These are phyloP conservation scores for Coluber constrictor DNA, from an alignment of 2,797 vertebrate species.

Conservation along the genomic window DNA sequence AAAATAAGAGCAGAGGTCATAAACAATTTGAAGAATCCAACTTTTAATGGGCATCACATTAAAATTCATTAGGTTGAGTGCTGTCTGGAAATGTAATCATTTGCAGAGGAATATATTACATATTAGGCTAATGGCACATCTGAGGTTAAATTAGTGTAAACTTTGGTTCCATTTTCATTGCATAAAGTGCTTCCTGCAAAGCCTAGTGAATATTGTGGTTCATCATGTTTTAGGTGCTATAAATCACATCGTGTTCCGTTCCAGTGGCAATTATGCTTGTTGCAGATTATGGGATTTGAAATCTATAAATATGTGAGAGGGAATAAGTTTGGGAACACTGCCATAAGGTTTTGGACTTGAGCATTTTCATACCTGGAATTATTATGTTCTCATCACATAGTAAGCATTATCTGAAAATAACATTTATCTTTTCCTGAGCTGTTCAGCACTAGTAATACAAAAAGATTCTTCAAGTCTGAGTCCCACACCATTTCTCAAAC, in stretches of 20 bases:
- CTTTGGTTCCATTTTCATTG: neutral
- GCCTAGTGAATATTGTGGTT: neutral
- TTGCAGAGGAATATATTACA: neutral
- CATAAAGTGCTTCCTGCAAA: too few species aligned
- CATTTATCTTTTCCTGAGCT: neutral
- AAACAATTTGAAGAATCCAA: neutral
- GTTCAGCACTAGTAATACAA: neutral
- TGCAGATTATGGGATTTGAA: neutral
- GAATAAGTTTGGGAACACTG: neutral
- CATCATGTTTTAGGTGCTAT: neutral
- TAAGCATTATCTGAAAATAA: neutral
- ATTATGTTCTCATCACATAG: neutral
- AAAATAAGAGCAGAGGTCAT: constrained; percentile 7
- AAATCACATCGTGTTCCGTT: neutral
- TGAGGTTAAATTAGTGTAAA: neutral
- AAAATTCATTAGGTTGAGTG: constrained; percentile 9
- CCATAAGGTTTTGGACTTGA: neutral
- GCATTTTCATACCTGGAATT: neutral
- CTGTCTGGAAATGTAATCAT: neutral
- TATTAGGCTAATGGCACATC: neutral
- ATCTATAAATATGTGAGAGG: neutral
- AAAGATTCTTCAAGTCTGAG: neutral
- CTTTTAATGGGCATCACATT: constrained; percentile 8
- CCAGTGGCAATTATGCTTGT: neutral
- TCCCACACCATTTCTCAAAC: neutral